Conservation (phyloP, 2,797 vertebrate species). For the Balearica regulorum region DNA sequence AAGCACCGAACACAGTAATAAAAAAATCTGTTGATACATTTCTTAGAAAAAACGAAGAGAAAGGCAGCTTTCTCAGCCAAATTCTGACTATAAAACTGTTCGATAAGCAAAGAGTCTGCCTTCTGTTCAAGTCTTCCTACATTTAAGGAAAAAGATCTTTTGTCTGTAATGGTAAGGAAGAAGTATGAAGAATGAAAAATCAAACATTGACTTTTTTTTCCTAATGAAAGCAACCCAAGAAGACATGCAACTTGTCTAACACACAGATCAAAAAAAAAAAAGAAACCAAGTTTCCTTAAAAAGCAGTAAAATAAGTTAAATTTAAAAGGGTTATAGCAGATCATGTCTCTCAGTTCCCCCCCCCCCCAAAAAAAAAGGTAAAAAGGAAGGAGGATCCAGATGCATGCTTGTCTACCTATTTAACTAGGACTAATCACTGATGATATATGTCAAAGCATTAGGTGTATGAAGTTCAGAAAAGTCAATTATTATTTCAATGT, state of each 20-base stretch:
- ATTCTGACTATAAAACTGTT: background rate
- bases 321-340: conserved; percentile 2
- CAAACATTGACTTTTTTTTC: background rate
- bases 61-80: background rate
- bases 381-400: background rate
- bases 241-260: background rate
- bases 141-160: background rate
- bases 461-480: background rate
- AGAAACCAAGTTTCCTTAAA: background rate
- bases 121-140: background rate
- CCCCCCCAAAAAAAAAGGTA: background rate
- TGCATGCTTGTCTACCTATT: background rate
- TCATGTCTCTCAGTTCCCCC: background rate
- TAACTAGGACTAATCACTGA: background rate
- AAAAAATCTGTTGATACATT: background rate
- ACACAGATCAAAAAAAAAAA: background rate
- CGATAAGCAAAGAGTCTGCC: background rate
- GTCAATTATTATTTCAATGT: background rate
- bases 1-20: background rate
- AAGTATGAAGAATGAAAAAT: background rate
- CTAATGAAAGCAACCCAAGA: background rate
- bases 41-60: background rate
- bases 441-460: background rate
- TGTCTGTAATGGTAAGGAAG: background rate
- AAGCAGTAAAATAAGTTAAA: background rate